These are phyloP conservation scores for Drosophila baimaii DNA, from an alignment of 1,140 invertebrate species.

Conservation along the genomic window DNA sequence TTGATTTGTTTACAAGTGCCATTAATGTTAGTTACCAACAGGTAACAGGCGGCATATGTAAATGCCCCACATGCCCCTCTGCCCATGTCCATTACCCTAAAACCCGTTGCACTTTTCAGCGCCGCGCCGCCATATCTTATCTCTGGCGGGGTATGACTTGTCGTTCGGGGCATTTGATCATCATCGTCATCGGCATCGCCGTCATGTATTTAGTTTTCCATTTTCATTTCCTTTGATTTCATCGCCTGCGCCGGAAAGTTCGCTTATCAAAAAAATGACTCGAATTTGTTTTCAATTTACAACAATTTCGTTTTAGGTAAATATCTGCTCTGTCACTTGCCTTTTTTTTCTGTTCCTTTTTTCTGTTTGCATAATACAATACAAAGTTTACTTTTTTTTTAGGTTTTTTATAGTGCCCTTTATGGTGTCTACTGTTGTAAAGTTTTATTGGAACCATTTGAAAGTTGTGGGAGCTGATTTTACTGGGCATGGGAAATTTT, in stretches of 20 bases:
- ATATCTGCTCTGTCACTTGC: slow-evolving; percentile 59
- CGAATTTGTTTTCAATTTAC: slow-evolving; percentile 83
- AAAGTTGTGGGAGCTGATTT: slow-evolving; percentile 42
- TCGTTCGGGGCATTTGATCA: slow-evolving; percentile 68
- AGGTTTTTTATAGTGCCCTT: slow-evolving; percentile 34
- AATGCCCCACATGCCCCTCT: slow-evolving; percentile 48
- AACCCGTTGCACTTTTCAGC: slow-evolving; percentile 55
- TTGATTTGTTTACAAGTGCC: slow-evolving; percentile 81
- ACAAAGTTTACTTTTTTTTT: slow-evolving; percentile 25
- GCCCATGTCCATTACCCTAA: slow-evolving; percentile 56
- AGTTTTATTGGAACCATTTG: slow-evolving; percentile 44
- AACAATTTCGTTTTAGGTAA: slow-evolving; percentile 78
- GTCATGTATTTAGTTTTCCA: slow-evolving; percentile 66
- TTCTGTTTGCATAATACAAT: slow-evolving; percentile 42
- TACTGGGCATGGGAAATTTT: slow-evolving; percentile 23
- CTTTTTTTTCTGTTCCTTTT: slow-evolving; percentile 31
- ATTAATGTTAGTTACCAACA: slow-evolving; percentile 66
- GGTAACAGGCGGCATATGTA: slow-evolving; percentile 57
- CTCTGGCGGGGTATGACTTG: slow-evolving; percentile 6
- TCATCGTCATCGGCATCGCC: slow-evolving; percentile 16
- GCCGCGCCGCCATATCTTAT: slow-evolving; percentile 62
- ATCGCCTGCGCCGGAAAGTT: slow-evolving; percentile 37
- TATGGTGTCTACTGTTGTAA: slow-evolving; percentile 42
- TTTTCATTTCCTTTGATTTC: slow-evolving; percentile 75
- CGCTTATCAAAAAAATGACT: slow-evolving; percentile 61